A percentile compares a stretch with the other conserved stretches of the same genome.
phyloP scores from a whole-genome alignment of 2,888 invertebrate genomes.

The Pyrrhia umbra region DNA sequence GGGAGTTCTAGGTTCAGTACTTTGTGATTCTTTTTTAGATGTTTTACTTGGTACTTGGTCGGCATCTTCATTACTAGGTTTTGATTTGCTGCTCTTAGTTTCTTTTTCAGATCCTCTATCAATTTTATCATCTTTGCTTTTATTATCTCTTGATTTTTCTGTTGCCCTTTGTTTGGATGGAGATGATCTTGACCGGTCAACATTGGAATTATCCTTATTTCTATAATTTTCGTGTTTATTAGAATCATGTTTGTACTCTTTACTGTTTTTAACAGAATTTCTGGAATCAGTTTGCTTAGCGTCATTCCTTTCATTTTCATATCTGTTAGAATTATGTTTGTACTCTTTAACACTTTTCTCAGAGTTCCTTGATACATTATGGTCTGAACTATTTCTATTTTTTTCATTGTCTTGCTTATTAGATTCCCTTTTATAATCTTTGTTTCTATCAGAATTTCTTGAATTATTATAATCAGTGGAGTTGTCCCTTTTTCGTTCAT shows the following conservation, averaged over 20 bases:
- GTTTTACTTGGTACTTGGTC: conserved; percentile 40
- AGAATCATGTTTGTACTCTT: conserved; percentile 30
- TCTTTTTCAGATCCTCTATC: conserved; percentile 34
- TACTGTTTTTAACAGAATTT: conserved; percentile 40
- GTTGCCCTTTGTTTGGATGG: conserved; percentile 31
- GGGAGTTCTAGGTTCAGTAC: conserved; percentile 61
- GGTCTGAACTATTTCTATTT: conserved; percentile 37
- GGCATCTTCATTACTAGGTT: conserved; percentile 45
- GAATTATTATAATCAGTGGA: conserved; percentile 28
- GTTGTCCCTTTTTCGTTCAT: conserved; percentile 30
- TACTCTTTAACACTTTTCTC: conserved; percentile 41
- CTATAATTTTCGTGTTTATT: conserved; percentile 34
- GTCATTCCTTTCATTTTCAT: conserved; percentile 42
- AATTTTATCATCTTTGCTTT: conserved; percentile 31
- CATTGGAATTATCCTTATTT: conserved; percentile 35
- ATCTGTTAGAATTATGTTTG: conserved; percentile 30
- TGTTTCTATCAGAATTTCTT: conserved; percentile 38
- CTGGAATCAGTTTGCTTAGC: conserved; percentile 38
- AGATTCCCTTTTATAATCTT: conserved; percentile 34
- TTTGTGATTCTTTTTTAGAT: conserved; percentile 37
- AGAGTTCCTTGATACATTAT: conserved; percentile 39
- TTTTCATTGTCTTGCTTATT: conserved; percentile 37
- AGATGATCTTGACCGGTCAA: conserved; percentile 42
- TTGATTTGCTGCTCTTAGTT: conserved; percentile 42
- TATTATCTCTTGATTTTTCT: conserved; percentile 47